Conservation (phyloP, 2,888 invertebrate species). For the Perizoma affinitatum region DNA sequence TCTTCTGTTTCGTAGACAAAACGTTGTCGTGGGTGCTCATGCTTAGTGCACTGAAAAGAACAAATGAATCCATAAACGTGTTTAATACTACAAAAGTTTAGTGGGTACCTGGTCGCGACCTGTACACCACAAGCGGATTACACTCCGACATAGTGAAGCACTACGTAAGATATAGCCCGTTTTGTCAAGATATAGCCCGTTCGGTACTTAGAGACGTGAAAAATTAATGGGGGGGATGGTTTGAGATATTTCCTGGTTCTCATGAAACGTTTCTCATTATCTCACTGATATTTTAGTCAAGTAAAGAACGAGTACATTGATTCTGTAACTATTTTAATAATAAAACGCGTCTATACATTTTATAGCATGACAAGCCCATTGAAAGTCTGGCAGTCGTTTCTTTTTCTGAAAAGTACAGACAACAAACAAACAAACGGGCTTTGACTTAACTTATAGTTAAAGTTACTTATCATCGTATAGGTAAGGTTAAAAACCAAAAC, state of each 20-base stretch:
- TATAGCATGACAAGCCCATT: too few relatives aligned
- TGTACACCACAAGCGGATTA: conserved; percentile 61
- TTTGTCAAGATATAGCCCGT: conserved; percentile 51
- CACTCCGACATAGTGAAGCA: conserved; percentile 41
- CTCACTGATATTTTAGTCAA: too few relatives aligned
- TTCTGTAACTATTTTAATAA: background rate
- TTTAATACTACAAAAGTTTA: conserved; percentile 38
- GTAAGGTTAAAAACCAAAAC: background rate
- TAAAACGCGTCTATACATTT: too few relatives aligned
- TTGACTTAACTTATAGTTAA: too few relatives aligned
- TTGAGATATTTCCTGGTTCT: conserved; percentile 15
- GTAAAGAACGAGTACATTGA: background rate
- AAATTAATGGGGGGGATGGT: conserved; percentile 32
- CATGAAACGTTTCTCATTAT: background rate
- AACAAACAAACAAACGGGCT: too few relatives aligned
- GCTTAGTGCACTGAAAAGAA: conserved; percentile 7
- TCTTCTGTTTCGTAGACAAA: too few relatives aligned
- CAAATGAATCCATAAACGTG: conserved; percentile 37
- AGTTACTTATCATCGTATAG: too few relatives aligned
- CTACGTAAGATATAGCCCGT: too few relatives aligned
- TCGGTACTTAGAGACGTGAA: conserved; percentile 35
- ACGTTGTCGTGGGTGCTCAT: background rate
- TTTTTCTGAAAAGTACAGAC: too few relatives aligned
- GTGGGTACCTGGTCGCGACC: conserved; percentile 44
- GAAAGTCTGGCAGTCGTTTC: too few relatives aligned